A percentile compares a stretch with the other conserved stretches of the same genome.
phyloP scores from a whole-genome alignment of 2,113 vertebrate species.

The Alectura lathami region DNA sequence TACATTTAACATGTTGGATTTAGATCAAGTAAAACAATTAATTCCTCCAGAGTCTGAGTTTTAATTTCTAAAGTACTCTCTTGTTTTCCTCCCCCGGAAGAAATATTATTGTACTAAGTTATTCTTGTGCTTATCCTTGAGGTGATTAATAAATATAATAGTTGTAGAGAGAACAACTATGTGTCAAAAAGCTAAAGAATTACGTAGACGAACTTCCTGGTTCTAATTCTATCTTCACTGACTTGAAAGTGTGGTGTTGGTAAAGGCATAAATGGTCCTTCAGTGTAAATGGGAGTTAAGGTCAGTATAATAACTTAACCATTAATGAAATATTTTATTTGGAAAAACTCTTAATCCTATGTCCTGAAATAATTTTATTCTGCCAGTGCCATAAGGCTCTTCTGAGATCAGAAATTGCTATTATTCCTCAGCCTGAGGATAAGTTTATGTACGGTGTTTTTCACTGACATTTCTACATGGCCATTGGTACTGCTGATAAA shows the following conservation, averaged over 20 bases:
- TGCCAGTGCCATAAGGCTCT: not conserved
- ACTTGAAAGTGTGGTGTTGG: not conserved
- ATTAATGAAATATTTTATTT: not conserved
- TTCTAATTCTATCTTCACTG: not conserved
- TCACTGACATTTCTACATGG: not conserved
- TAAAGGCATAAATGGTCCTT: not conserved
- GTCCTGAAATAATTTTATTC: not conserved
- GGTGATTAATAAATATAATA: not conserved
- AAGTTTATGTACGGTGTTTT: not conserved
- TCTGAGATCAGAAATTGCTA: not conserved
- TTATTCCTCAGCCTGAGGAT: not conserved
- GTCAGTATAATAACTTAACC: not conserved
- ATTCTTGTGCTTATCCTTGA: not conserved
- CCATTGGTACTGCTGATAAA: not conserved
- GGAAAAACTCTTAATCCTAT: not conserved
- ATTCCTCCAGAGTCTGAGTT: not conserved
- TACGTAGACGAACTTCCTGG: not conserved
- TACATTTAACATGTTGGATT: not conserved
- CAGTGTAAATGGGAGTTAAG: not conserved
- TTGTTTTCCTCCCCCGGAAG: not conserved
- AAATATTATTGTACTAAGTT: not conserved
- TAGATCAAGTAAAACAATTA: not conserved
- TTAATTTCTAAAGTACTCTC: not conserved
- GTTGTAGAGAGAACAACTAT: not conserved
- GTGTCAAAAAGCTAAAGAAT: not conserved